phyloP scores from a whole-genome alignment of 92 coral and sea anemone species.

The Zoanthus sansibaricus region DNA sequence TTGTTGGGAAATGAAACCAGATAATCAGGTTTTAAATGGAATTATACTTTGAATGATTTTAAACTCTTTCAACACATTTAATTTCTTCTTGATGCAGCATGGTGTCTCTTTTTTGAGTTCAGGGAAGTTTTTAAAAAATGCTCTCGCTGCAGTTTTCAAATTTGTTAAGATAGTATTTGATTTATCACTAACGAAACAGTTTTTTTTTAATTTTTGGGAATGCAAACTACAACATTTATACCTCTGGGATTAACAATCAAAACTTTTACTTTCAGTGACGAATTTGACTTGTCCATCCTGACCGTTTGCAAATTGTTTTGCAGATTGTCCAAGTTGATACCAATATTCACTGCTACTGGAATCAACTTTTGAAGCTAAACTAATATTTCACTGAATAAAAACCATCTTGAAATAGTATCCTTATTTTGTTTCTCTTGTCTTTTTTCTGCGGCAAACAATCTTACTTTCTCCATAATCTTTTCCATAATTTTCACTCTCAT shows the following conservation, averaged over 20 bases:
- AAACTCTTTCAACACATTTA: neutral
- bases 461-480: neutral
- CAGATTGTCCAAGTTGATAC: conserved; percentile 8
- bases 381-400: conserved; percentile 14
- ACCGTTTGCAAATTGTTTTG: conserved; percentile 11
- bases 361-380: neutral
- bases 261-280: neutral
- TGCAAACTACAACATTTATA: neutral
- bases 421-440: neutral
- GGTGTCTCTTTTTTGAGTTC: neutral
- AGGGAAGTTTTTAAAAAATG: neutral
- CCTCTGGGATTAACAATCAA: neutral
- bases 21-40: neutral
- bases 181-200: neutral
- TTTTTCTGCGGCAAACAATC: conserved; percentile 6
- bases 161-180: neutral
- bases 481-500: neutral
- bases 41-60: neutral
- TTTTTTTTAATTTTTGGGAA: neutral
- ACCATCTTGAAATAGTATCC: neutral
- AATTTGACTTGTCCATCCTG: neutral
- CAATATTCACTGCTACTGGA: conserved; percentile 4
- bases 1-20: neutral
- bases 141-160: neutral
- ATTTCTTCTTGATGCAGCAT: neutral